Evolutionary conservation across 2,113 vertebrate genomes (phyloP), one percentile per base, ranked within the genome.

Genomic region (Rhinichthys klamathensis): DNA sequence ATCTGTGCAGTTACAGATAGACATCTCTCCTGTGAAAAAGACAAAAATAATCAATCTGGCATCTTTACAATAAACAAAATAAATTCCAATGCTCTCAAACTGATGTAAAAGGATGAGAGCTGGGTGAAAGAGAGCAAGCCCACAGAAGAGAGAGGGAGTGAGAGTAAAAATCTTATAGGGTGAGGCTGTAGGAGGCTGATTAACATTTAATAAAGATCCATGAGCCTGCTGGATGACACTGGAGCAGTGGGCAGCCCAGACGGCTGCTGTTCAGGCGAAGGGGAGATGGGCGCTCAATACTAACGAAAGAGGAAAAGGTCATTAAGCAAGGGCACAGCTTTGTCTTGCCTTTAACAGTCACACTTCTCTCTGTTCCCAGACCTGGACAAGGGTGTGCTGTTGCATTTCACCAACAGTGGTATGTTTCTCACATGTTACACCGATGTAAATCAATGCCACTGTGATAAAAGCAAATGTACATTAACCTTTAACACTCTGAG

Each of bases 271-370:
- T 84, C 38, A 61, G 51, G 41, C 44, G 25, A 6, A 80, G 81
- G 46, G 80, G 46, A 86, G 65, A 86, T 77, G 41, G 35, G 46
- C 63, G 49, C 76, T 74, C 80, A 74, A 86, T 84, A 85, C 84
- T 86, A 86, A 83, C 44, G 21, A 60, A 86, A 84, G 54, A 49
- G 35, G 35, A 88, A 84, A 86, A 80, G 75, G 84, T 83, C 27
- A 54, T 56, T 75, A 78, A 72, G 73, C 81, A 86, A 88, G 82
- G 87, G 84, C 81, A 88, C 75, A 80, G 76, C 21, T 15, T 84
- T 38, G 41, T 38, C 44, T 67, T 65, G 27, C 18, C 46, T 27
- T 25, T 54, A n/a, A 54, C 60, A 84, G 74, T 35, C 23, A 44
- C 35, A 6, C 75, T 58, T 79, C 75, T 51, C 65, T 60, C 58